These are phyloP conservation scores for Sakesphorus luctuosus DNA, from an alignment of 2,113 vertebrate genomes.

Conservation along the genomic window DNA sequence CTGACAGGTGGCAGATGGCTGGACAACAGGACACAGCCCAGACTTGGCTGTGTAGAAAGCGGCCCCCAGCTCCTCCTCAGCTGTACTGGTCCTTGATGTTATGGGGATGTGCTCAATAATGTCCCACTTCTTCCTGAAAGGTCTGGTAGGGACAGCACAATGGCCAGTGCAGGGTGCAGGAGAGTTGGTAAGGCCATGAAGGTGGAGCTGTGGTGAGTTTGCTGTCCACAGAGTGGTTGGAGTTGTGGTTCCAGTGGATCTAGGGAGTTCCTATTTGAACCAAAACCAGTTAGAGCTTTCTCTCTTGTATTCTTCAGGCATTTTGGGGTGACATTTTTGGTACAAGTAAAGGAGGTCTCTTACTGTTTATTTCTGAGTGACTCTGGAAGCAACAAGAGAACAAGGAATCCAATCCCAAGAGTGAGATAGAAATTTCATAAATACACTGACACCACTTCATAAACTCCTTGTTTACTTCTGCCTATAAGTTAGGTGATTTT, in stretches of 20 bases:
- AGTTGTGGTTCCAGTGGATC: neutral
- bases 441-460: neutral
- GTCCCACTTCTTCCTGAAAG: neutral
- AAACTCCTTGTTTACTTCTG: neutral
- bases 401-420: neutral
- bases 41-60: rapidly evolving
- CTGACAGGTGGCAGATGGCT: slow-evolving; percentile 6
- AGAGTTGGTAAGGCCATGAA: neutral
- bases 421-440: neutral
- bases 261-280: neutral
- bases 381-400: neutral
- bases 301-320: neutral
- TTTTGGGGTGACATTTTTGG: neutral
- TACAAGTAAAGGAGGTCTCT: neutral
- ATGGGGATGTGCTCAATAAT: rapidly evolving
- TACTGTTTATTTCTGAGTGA: neutral
- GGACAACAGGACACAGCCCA: neutral
- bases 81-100: neutral
- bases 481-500: neutral
- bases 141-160: neutral
- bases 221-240: neutral
- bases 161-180: rapidly evolving
- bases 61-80: neutral
- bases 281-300: neutral
- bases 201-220: neutral